phyloP scores from a whole-genome alignment of 2,888 invertebrate species.

The Danaus chrysippus region DNA sequence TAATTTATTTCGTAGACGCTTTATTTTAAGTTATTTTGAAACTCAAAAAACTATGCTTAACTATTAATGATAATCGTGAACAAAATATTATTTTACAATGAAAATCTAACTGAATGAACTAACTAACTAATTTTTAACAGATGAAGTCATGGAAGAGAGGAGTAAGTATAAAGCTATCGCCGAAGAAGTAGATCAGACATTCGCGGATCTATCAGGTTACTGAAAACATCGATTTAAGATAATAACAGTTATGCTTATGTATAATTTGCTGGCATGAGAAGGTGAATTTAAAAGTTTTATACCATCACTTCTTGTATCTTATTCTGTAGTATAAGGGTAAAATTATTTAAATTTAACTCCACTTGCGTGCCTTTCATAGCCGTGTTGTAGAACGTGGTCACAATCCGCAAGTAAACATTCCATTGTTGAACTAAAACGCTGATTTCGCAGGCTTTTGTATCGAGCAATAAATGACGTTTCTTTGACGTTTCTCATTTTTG shows the following conservation, averaged over 20 bases:
- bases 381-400: slow-evolving; percentile 8
- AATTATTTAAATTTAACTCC: slow-evolving; percentile 11
- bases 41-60: slow-evolving; percentile 1
- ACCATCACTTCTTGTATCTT: neutral
- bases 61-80: too few relatives aligned
- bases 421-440: too few relatives aligned
- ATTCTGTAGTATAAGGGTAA: slow-evolving; percentile 10
- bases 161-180: slow-evolving; percentile 99
- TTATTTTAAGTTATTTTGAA: neutral
- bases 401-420: too few relatives aligned
- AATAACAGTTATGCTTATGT: slow-evolving; percentile 30
- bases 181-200: slow-evolving; percentile 97
- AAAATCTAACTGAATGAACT: neutral
- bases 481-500: too few relatives aligned
- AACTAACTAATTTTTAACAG: slow-evolving; percentile 75
- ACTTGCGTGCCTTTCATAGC: slow-evolving; percentile 26
- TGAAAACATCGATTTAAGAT: slow-evolving; percentile 61
- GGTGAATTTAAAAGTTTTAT: slow-evolving; percentile 1
- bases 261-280: slow-evolving; percentile 35
- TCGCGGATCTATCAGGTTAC: slow-evolving; percentile 96
- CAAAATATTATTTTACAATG: neutral
- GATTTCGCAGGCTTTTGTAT: too few relatives aligned
- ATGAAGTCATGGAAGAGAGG: slow-evolving; percentile 93
- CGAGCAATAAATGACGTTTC: too few relatives aligned
- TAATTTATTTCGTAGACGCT: too few relatives aligned